Evolutionary conservation across 1,140 invertebrate genomes (phyloP).

Genomic region (Eufriesea mexicana): DNA sequence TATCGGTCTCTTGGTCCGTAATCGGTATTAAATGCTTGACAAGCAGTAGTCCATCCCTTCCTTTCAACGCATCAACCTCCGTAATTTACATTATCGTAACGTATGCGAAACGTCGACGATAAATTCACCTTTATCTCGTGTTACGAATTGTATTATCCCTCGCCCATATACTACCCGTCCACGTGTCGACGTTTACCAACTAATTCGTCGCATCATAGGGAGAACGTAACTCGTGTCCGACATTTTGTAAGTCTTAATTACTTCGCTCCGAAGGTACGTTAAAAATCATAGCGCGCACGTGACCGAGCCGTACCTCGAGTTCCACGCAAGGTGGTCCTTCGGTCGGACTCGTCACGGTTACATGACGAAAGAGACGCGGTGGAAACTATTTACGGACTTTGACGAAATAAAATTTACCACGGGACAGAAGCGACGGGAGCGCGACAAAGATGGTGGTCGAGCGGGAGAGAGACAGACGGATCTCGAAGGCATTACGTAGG

Average conservation of each 20-base stretch:
- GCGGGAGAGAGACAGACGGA: background rate
- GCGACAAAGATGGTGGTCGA: background rate
- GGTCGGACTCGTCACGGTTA: background rate
- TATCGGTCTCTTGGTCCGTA: background rate
- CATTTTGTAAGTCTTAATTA: background rate
- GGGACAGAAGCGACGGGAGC: too few species aligned
- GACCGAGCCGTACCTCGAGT: background rate
- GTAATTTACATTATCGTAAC: slow-evolving; percentile 22
- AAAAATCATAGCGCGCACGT: too few species aligned
- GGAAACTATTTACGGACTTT: slow-evolving; percentile 9
- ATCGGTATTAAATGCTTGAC: background rate
- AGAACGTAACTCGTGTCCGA: background rate
- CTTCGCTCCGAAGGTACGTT: background rate
- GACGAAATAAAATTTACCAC: background rate
- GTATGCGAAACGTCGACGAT: background rate
- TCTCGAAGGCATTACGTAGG: slow-evolving; percentile 4
- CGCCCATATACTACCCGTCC: too few species aligned
- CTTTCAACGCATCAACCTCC: too few species aligned
- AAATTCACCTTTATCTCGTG: slow-evolving; percentile 38
- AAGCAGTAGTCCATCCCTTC: background rate
- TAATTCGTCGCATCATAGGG: background rate
- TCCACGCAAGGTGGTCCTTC: background rate
- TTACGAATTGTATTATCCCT: slow-evolving; percentile 45
- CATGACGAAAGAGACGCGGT: background rate
- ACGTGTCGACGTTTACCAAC: background rate